phyloP scores from a whole-genome alignment of 2,888 invertebrate genomes.

The Lamproptera curius region DNA sequence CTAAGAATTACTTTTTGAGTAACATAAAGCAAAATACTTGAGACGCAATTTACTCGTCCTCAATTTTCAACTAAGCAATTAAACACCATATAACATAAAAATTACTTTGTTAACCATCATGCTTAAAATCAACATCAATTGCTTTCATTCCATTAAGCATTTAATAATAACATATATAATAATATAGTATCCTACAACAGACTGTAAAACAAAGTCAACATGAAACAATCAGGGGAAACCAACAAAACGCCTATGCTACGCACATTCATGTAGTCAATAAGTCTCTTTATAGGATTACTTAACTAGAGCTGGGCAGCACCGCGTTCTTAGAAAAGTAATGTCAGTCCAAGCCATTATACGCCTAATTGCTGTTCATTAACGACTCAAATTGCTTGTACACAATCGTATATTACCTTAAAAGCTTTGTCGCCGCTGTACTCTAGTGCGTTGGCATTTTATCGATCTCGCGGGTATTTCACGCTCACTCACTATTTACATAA shows the following conservation, averaged over 20 bases:
- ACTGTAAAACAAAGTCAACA: too few relatives aligned
- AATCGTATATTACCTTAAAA: slow-evolving; percentile 1
- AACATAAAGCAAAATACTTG: too few relatives aligned
- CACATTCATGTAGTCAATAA: slow-evolving; percentile 29
- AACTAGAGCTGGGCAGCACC: slow-evolving; percentile 1
- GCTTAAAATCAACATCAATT: too few relatives aligned
- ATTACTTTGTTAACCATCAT: background rate
- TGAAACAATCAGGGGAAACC: slow-evolving; percentile 34
- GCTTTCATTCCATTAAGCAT: too few relatives aligned
- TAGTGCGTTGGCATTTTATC: slow-evolving; percentile 31
- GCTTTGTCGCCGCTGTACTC: slow-evolving; percentile 4
- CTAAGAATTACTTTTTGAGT: too few relatives aligned
- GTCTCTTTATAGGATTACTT: slow-evolving; percentile 43
- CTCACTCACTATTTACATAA: slow-evolving; percentile 42
- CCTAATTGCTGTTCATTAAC: slow-evolving; percentile 18
- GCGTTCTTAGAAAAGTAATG: slow-evolving; percentile 15
- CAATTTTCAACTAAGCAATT: too few relatives aligned
- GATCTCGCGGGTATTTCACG: slow-evolving; percentile 31
- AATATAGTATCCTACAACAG: too few relatives aligned
- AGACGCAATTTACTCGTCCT: too few relatives aligned
- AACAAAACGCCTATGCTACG: slow-evolving; percentile 27
- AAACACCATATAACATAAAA: too few relatives aligned
- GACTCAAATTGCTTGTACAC: slow-evolving; percentile 7
- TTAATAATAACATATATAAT: too few relatives aligned
- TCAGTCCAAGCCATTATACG: slow-evolving; percentile 20